Conservation (phyloP, 2,113 vertebrate genomes). For the Sminthopsis crassicaudata region DNA sequence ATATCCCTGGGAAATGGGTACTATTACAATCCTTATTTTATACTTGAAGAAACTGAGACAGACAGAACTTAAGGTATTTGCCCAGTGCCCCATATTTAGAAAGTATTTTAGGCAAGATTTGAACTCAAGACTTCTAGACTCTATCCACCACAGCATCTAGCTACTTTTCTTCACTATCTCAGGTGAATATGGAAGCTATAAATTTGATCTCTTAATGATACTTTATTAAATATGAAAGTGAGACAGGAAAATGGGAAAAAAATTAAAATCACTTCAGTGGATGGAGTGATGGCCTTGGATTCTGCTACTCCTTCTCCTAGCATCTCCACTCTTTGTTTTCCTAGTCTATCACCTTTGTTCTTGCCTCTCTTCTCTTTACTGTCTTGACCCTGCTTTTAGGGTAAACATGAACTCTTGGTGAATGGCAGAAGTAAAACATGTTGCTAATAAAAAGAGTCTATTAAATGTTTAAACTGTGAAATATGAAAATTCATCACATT, state of each 20-base stretch:
- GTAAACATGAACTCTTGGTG: background rate
- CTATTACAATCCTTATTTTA: background rate
- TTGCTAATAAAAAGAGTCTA: background rate
- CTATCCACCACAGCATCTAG: too few relatives aligned
- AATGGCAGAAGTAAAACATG: background rate
- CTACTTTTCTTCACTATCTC: too few relatives aligned
- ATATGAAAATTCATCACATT: background rate
- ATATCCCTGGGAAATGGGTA: too few relatives aligned
- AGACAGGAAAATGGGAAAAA: background rate
- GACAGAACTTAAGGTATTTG: background rate
- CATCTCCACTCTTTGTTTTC: background rate
- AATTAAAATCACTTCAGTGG: background rate
- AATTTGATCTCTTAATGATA: background rate
- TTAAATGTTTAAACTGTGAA: background rate
- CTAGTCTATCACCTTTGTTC: background rate
- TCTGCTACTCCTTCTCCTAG: background rate
- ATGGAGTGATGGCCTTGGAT: background rate
- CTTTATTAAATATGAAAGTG: conserved; percentile 46
- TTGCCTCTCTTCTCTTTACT: background rate
- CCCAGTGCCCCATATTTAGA: too few relatives aligned
- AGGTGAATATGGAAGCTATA: conserved; percentile 16
- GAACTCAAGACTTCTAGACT: too few relatives aligned
- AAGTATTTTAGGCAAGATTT: too few relatives aligned
- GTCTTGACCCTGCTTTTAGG: background rate
- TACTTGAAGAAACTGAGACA: background rate